Evolutionary conservation across 2,797 vertebrate genomes (phyloP).

Genomic region (Rhyacichthys aspro): DNA sequence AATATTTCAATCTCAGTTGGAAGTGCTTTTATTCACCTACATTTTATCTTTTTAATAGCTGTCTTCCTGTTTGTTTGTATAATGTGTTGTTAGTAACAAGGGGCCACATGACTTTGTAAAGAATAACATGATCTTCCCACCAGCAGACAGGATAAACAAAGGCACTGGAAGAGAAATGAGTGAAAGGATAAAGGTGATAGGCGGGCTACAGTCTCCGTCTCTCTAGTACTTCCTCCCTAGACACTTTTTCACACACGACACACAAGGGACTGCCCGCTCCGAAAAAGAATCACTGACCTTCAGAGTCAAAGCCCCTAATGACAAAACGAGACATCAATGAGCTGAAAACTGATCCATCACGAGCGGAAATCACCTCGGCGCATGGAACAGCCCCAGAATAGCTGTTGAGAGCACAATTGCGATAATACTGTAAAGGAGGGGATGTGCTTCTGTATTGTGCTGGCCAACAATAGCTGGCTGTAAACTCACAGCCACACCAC

Average conservation of each 20-base stretch:
- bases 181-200: conserved; percentile 54
- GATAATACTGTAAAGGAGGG: conserved; percentile 60
- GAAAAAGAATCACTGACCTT: conserved; percentile 69
- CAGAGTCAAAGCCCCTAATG: conserved; percentile 64
- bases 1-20: too few species aligned
- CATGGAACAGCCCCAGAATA: conserved; percentile 64
- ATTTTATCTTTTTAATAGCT: not conserved
- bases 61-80: not conserved
- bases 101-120: conserved; percentile 19
- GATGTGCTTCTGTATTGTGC: conserved; percentile 73
- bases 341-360: conserved; percentile 73
- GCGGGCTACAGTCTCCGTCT: conserved; percentile 52
- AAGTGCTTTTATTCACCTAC: not conserved
- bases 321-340: conserved; percentile 80
- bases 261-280: conserved; percentile 62
- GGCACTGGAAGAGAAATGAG: conserved; percentile 49
- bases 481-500: conserved; percentile 68
- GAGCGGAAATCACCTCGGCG: conserved; percentile 72
- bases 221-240: conserved; percentile 52
- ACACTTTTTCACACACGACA: conserved; percentile 39
- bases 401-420: conserved; percentile 63
- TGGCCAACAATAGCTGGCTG: conserved; percentile 69
- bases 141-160: conserved; percentile 51
- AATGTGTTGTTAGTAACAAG: conserved; percentile 6
- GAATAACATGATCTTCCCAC: conserved; percentile 48